Evolutionary conservation across 1,140 invertebrate genomes (phyloP), one percentile per base, ranked within the genome.

Genomic region (Calycopis cecrops): DNA sequence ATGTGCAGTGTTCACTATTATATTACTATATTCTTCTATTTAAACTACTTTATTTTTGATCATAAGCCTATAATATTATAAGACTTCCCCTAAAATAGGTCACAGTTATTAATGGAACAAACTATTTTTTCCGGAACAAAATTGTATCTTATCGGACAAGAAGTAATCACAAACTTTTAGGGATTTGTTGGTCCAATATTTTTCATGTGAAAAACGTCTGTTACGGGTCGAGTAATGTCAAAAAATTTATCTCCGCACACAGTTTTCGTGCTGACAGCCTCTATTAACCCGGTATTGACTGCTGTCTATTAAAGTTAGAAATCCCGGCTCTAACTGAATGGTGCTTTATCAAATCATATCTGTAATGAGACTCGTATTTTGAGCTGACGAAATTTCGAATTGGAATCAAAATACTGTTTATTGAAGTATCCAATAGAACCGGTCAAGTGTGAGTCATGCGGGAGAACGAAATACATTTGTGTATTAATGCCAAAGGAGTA

Each of bases 221-320:
- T 37, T 42, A 0, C 17, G 18, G 50, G 21, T 35, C 16, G 50
- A 52, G 17, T 38, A 17, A 44, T 44, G 40, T 44, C 38, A 37
- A 52, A 52, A 52, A 50, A 35, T 40, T 18, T 18, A 40, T 17
- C 50, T 52, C 38, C 17, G 17, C 17, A 40, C 21, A 40, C 35
- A 52, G 50, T 52, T 52, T 52, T 52, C 35, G 37, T 40, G n/a
- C 11, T 52, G 50, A 52, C 50, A 52, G 50, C 14, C 10, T 14
- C 48, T 38, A 38, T 38, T 52, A 38, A 40, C 35, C 33, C 37
- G 35, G 50, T 40, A 42, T 38, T 40, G 50, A 28, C 50, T 38
- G 37, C 50, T 52, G 37, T 52, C 50, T 40, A 52, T 52, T 52
- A 52, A 40, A 11, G 50, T 52, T 52, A 52, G 50, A 40, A 52